Percentiles rank a stretch among this genome's conserved stretches.
Evolutionary conservation across 2,888 invertebrate species (phyloP).

Genomic region (Prenolepis imparis): DNA sequence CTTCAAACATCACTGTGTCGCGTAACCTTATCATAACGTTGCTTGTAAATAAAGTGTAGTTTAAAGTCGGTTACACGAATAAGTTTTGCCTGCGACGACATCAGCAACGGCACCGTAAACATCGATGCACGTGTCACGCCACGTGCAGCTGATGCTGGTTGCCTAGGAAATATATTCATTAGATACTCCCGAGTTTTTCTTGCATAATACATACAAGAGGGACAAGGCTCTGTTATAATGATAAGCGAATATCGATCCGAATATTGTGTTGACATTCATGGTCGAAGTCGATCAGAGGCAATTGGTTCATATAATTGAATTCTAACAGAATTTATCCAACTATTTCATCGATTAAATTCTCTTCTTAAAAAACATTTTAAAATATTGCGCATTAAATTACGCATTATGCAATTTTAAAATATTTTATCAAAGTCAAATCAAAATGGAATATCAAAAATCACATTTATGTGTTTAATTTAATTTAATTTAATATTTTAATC

Average conservation of each 20-base stretch:
- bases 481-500: not conserved
- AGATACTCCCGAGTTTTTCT: conserved; percentile 55
- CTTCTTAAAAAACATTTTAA: not conserved
- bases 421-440: not conserved
- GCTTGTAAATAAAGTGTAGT: conserved; percentile 33
- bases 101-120: not conserved
- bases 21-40: not conserved
- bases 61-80: conserved; percentile 60
- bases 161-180: conserved; percentile 50
- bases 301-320: not conserved
- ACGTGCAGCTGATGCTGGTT: conserved; percentile 66
- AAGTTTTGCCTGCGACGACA: conserved; percentile 57
- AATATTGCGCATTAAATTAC: not conserved
- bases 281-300: not conserved
- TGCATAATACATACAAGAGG: conserved; percentile 64
- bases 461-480: not conserved
- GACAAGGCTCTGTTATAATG: conserved; percentile 25
- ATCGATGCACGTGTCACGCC: conserved; percentile 69
- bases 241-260: conserved; percentile 48
- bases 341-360: not conserved
- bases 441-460: not conserved
- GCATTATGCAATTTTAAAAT: not conserved
- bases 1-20: not conserved
- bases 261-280: conserved; percentile 30
- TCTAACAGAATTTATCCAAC: not conserved